Evolutionary conservation across 2,888 invertebrate species (phyloP).

Genomic region (Nemotelus nigrinus): DNA sequence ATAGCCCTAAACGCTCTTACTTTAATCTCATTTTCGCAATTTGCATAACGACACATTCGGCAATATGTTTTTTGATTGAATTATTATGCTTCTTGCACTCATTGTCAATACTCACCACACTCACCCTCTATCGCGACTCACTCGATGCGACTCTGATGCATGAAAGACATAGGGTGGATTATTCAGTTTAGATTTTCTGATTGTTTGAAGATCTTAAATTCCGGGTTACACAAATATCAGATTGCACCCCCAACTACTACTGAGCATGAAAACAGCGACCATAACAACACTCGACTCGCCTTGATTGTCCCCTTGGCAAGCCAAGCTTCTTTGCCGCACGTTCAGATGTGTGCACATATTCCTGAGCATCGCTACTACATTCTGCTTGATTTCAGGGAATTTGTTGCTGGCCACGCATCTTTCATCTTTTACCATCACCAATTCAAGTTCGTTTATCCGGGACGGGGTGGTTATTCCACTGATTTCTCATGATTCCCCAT

Average conservation of each 20-base stretch:
- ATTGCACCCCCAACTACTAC: slow-evolving; percentile 40
- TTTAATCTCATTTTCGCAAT: not conserved
- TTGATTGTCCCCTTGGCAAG: too few species aligned
- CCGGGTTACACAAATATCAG: slow-evolving; percentile 50
- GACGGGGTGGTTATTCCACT: slow-evolving; percentile 17
- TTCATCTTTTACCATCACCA: not conserved
- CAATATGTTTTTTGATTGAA: slow-evolving; percentile 15
- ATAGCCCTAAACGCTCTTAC: too few species aligned
- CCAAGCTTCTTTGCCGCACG: too few species aligned
- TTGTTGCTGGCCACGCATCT: slow-evolving; percentile 28
- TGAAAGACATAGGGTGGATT: not conserved
- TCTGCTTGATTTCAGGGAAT: slow-evolving; percentile 12
- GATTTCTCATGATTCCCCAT: not conserved
- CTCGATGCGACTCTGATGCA: not conserved
- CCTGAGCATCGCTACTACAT: not conserved
- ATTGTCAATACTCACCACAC: not conserved
- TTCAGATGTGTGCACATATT: too few species aligned
- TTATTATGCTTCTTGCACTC: not conserved
- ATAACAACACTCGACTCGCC: too few species aligned
- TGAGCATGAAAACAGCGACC: too few species aligned
- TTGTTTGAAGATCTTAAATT: slow-evolving; percentile 47
- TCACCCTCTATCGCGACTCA: not conserved
- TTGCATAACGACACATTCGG: slow-evolving; percentile 4
- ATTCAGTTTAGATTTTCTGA: slow-evolving; percentile 23
- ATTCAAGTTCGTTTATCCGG: not conserved